Evolutionary conservation across 2,797 vertebrate species (phyloP), one percentile per base, ranked within the genome.

Genomic region (Crypturellus tataupa): DNA sequence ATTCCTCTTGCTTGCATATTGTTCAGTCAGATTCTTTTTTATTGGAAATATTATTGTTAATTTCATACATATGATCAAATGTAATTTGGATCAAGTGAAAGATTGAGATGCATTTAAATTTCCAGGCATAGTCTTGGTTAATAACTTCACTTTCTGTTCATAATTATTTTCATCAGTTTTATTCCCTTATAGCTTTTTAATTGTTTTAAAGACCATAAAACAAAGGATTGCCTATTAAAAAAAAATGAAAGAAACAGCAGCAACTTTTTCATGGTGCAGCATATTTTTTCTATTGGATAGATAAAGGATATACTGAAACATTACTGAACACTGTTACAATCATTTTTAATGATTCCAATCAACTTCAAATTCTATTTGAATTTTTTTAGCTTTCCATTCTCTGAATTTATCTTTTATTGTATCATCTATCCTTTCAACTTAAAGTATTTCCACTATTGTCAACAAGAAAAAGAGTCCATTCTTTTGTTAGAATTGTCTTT

Each of bases 171-270:
- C 78, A 94, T 70, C 2, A 35, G 6, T 58, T 82, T 95, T 95
- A 77, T 90, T 63, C 47, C 39, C 69, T 86, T 78, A 89, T 75
- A 86, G 79, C 14, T 93, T 95, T 96, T 94, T 91, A 91, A 95
- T 95, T 95, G 40, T 85, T 89, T 70, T 80, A 86, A 84, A 80
- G 40, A 84, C 46, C 33, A 75, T 87, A 95, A 95, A 96, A 80
- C 23, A 77, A 69, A 71, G 95, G 12, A 60, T 88, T 77, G 80
- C 82, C 60, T 68, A 80, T 47, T 89, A 92, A 63, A n/a, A 47
- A 65, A 79, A 76, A 68, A 85, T n/a, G n/a, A 90, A 85, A 89
- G 70, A 49, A 53, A 23, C 29, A 81, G 12, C 13, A 70, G 13
- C 27, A 60, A 27, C 55, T 73, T 33, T 37, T 94, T 90, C 69